Evolutionary conservation across 2,888 invertebrate species (phyloP).

Genomic region (Phanerotoma sp.): DNA sequence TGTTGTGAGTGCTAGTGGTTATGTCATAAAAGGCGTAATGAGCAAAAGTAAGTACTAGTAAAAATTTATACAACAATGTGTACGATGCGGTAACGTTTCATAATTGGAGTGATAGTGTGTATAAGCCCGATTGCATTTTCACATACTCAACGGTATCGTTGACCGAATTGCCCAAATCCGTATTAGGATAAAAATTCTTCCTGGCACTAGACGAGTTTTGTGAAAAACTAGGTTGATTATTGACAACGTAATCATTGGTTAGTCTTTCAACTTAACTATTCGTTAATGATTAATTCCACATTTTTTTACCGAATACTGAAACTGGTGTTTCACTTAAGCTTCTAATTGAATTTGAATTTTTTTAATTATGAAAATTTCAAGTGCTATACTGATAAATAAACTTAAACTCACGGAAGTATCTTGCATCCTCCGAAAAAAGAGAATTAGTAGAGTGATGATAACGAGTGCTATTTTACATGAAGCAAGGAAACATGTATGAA

Average conservation of each 20-base stretch:
- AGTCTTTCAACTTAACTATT: neutral
- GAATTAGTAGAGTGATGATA: no score
- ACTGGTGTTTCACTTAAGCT: no score
- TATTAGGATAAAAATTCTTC: slow-evolving; percentile 48
- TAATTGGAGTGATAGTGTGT: slow-evolving; percentile 50
- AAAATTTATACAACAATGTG: slow-evolving; percentile 35
- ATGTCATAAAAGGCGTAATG: slow-evolving; percentile 44
- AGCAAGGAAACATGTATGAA: slow-evolving; percentile 7
- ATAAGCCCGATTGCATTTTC: slow-evolving; percentile 45
- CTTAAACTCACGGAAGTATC: no score
- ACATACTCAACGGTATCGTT: slow-evolving; percentile 20
- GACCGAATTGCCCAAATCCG: slow-evolving; percentile 34
- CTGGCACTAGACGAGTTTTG: neutral
- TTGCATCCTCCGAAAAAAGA: no score
- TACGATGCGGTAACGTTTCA: slow-evolving; percentile 50
- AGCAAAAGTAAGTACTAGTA: slow-evolving; percentile 27
- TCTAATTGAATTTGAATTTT: no score
- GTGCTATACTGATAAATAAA: no score
- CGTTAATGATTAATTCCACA: neutral
- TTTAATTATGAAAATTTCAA: no score
- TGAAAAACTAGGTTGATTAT: slow-evolving; percentile 11
- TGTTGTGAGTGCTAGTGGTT: slow-evolving; percentile 35
- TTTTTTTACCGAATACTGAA: no score
- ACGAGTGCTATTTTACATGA: slow-evolving; percentile 4
- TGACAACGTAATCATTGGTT: slow-evolving; percentile 3